A percentile compares a stretch with the other conserved stretches of the same genome.
Evolutionary conservation across 2,888 invertebrate genomes (phyloP).

Genomic region (Metallyticus violacea): DNA sequence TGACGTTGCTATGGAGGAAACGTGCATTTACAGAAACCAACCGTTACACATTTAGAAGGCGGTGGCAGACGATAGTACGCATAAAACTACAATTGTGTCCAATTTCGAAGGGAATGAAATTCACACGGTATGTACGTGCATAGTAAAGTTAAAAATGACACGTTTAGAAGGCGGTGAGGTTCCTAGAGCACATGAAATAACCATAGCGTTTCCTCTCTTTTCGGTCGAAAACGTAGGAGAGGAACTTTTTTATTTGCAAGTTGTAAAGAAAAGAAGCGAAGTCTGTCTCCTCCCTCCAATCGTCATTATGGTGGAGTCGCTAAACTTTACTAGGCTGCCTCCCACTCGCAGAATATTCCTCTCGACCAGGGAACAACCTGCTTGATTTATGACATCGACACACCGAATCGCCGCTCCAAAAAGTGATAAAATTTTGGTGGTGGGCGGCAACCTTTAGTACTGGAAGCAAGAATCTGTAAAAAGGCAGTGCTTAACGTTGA

Average conservation of each 20-base stretch:
- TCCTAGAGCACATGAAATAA: not conserved
- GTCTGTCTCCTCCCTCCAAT: not conserved
- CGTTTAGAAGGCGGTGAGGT: not conserved
- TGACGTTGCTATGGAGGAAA: too few species aligned
- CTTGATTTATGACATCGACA: not conserved
- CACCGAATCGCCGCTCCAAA: not conserved
- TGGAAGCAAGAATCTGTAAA: not conserved
- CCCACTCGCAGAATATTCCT: not conserved
- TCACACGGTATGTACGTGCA: not conserved
- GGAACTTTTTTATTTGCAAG: not conserved
- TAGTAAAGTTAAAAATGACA: not conserved
- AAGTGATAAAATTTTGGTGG: not conserved
- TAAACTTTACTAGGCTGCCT: conserved; percentile 2
- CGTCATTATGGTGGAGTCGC: not conserved
- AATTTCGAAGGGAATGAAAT: not conserved
- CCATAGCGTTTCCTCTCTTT: not conserved
- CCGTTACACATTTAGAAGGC: not conserved
- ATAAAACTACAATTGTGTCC: not conserved
- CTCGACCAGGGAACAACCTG: not conserved
- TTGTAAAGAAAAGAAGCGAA: not conserved
- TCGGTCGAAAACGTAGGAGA: not conserved
- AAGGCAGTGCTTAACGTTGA: not conserved
- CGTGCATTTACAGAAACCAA: too few species aligned
- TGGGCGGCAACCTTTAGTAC: not conserved
- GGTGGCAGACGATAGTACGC: not conserved